Base-by-base conservation (phyloP, 2,888 invertebrate genomes). In the Stenchaetothrips biformis region DNA sequence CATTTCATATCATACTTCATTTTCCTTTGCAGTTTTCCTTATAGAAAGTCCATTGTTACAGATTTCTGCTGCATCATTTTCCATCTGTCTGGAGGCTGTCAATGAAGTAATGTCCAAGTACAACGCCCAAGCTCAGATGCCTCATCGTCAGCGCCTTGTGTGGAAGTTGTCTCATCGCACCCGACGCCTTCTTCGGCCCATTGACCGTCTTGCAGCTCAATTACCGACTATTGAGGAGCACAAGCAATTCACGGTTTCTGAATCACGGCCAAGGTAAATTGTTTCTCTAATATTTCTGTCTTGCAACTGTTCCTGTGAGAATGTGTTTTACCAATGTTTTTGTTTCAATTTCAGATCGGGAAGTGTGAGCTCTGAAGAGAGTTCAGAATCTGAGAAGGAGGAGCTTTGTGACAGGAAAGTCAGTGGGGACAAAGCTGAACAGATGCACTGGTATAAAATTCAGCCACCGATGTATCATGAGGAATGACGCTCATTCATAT, bases 161-260 rank as follows among this genome's bases (percentile, higher is more conserved):
- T 94, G 94, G 94, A 89, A 91, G 81, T 89, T 94, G 81, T 94
- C 93, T 13, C 92, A 92, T 82, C 89, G 94, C 80, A 94, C 94
- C 67, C 89, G 92, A 83, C 89, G 92, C 86, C 90, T 92, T 82
- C 88, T 93, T 80, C 91, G 93, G 74, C 94, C 94, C 25, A 93
- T 92, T 77, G 93, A 93, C 86, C 92, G 92, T 81, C 90, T 94
- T 81, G 92, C 91, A 48, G 91, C 92, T 0, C 89, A 92, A 82
- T 88, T 94, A 85, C 93, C 93, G 62, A 94, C 92, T 84, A 94
- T 94, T 83, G 91, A 92, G 84, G 94, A 94, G 85, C 92, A 93
- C 82, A 86, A 86, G 78, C 87, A 87, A 80, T 84, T 86, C 83
- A 85, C 86, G 81, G 67, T 25, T 21, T n/a, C 67, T 25, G 67